Evolutionary conservation across 2,888 invertebrate genomes (phyloP).

Genomic region (Chalcis sispes): DNA sequence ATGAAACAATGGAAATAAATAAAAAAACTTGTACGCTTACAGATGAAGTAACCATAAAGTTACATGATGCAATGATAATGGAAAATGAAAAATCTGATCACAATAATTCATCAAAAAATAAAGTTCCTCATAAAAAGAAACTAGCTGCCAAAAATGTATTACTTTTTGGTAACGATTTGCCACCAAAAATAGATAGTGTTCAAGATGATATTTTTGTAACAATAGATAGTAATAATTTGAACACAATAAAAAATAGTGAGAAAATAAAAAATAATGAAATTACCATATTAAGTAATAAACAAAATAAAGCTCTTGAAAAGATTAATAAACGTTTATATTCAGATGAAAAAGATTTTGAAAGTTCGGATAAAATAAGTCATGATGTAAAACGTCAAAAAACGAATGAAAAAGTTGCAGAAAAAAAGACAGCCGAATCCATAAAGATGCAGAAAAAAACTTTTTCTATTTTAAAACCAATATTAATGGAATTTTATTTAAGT

Average conservation of each 20-base stretch:
- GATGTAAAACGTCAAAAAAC: slow-evolving; percentile 63
- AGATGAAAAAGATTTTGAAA: slow-evolving; percentile 32
- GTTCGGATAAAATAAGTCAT: slow-evolving; percentile 19
- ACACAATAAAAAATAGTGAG: not conserved
- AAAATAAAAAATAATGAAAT: not conserved
- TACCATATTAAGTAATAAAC: not conserved
- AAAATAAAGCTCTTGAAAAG: slow-evolving; percentile 18
- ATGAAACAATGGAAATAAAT: not conserved
- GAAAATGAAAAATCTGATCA: slow-evolving; percentile 35
- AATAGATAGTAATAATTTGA: not conserved
- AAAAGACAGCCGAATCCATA: slow-evolving; percentile 40
- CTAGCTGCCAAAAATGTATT: slow-evolving; percentile 33
- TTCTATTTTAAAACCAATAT: slow-evolving; percentile 65
- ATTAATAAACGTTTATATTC: slow-evolving; percentile 36
- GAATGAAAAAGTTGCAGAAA: slow-evolving; percentile 9
- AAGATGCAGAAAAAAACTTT: slow-evolving; percentile 58
- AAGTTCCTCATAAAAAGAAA: slow-evolving; percentile 45
- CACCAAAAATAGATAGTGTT: slow-evolving; percentile 6
- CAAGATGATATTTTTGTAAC: not conserved
- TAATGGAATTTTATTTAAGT: slow-evolving; percentile 68
- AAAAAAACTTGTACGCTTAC: not conserved
- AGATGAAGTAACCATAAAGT: not conserved
- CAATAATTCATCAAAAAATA: slow-evolving; percentile 37
- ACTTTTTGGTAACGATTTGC: slow-evolving; percentile 39
- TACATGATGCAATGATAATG: not conserved